Evolutionary conservation across 1,140 invertebrate genomes (phyloP).

Genomic region (Spodoptera litura): DNA sequence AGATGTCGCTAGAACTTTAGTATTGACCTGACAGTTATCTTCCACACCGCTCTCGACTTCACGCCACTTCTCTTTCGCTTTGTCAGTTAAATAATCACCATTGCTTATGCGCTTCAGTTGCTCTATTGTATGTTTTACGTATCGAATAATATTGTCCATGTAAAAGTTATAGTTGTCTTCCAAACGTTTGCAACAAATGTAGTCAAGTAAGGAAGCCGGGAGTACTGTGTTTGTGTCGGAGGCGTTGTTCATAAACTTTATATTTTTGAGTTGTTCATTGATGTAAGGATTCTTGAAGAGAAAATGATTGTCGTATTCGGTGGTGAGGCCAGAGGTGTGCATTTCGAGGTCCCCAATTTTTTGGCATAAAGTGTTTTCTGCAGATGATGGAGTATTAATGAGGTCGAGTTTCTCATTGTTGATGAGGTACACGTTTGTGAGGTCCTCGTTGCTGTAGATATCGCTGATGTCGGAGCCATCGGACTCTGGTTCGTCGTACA

Average conservation of each 20-base stretch:
- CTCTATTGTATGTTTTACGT: constrained; percentile 77
- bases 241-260: constrained; percentile 57
- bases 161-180: constrained; percentile 79
- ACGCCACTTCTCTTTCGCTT: constrained; percentile 76
- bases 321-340: constrained; percentile 57
- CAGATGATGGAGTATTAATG: constrained; percentile 60
- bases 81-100: constrained; percentile 80
- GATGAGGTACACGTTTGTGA: constrained; percentile 63
- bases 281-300: constrained; percentile 67
- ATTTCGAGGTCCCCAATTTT: constrained; percentile 74
- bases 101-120: constrained; percentile 81
- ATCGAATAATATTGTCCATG: constrained; percentile 79
- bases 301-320: constrained; percentile 62
- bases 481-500: constrained; percentile 73
- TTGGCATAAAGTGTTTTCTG: constrained; percentile 69
- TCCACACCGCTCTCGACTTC: constrained; percentile 55
- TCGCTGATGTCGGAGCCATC: constrained; percentile 74
- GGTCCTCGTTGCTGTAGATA: constrained; percentile 68
- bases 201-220: constrained; percentile 71
- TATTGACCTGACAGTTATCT: constrained; percentile 39
- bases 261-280: constrained; percentile 68
- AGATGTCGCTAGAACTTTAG: constrained; percentile 66
- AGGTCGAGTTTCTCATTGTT: constrained; percentile 74
- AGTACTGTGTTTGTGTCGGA: constrained; percentile 59
- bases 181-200: constrained; percentile 74